These are phyloP conservation scores for Dipodomys merriami DNA, from an alignment of 2,113 vertebrate genomes.

Conservation along the genomic window DNA sequence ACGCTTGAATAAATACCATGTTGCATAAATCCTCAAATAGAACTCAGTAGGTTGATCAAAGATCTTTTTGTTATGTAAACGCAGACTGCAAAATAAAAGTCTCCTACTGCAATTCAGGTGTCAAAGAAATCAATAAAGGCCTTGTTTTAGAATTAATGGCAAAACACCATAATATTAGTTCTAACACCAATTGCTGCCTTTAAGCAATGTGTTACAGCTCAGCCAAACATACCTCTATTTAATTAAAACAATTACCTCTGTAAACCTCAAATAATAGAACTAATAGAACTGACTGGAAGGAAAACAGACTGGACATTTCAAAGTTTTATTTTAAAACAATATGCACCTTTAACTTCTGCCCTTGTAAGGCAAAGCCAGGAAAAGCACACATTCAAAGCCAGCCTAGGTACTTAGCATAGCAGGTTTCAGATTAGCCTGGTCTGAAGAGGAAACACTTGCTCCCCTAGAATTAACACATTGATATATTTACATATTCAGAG, in stretches of 20 bases:
- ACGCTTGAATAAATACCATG: slow-evolving; percentile 7
- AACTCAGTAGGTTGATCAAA: slow-evolving; percentile 15
- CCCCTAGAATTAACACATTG: no score
- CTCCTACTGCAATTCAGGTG: background rate
- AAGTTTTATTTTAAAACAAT: no score
- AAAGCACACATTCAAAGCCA: no score
- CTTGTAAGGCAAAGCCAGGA: background rate
- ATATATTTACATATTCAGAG: background rate
- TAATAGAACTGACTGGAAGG: background rate
- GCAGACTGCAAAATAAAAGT: slow-evolving; percentile 6
- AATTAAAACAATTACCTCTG: slow-evolving; percentile 65
- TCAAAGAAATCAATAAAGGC: slow-evolving; percentile 43
- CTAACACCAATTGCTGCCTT: slow-evolving; percentile 53
- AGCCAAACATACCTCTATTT: slow-evolving; percentile 48
- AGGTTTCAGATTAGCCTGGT: no score
- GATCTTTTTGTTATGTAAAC: slow-evolving; percentile 21
- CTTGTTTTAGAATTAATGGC: slow-evolving; percentile 54
- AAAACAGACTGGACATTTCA: background rate
- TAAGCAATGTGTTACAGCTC: slow-evolving; percentile 48
- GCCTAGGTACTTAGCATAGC: no score
- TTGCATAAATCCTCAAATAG: slow-evolving; percentile 17
- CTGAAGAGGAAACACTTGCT: no score
- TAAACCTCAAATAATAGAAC: slow-evolving; percentile 37
- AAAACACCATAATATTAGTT: slow-evolving; percentile 49
- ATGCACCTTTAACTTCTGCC: background rate